Evolutionary conservation across 2,797 vertebrate species (phyloP).

Genomic region (Xenentodon cancila): DNA sequence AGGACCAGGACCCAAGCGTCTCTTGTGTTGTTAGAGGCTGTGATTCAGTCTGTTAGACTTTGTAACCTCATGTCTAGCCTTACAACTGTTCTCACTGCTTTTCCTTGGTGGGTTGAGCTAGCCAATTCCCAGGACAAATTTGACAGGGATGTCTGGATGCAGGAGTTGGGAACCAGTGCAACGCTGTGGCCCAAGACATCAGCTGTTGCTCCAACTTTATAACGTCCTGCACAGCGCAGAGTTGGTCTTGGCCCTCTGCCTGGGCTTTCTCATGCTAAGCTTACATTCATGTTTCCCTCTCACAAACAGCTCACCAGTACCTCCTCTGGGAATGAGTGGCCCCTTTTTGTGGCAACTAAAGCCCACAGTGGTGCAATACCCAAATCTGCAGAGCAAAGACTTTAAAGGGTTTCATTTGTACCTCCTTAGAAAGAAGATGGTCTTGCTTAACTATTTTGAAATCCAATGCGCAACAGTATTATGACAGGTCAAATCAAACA

Average conservation of each 20-base stretch:
- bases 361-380: constrained; percentile 66
- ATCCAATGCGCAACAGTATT: constrained; percentile 62
- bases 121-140: constrained; percentile 84
- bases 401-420: constrained; percentile 62
- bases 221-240: constrained; percentile 70
- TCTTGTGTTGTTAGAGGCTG: constrained; percentile 71
- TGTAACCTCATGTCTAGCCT: constrained; percentile 68
- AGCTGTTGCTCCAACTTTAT: constrained; percentile 83
- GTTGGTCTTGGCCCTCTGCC: constrained; percentile 80
- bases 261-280: constrained; percentile 76
- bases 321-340: constrained; percentile 69
- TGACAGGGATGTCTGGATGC: constrained; percentile 77
- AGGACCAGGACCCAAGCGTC: constrained; percentile 50
- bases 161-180: constrained; percentile 77
- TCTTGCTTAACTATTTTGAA: constrained; percentile 68
- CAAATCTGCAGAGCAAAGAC: constrained; percentile 49
- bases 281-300: constrained; percentile 79
- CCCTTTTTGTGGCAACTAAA: constrained; percentile 73
- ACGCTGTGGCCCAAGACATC: constrained; percentile 76
- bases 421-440: constrained; percentile 52
- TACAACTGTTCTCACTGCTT: constrained; percentile 68
- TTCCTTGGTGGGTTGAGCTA: constrained; percentile 76
- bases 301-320: constrained; percentile 75
- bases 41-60: constrained; percentile 70
- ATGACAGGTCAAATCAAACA: constrained; percentile 67